Conservation (phyloP, 2,113 vertebrate genomes). For the Antechinus stuartii region DNA sequence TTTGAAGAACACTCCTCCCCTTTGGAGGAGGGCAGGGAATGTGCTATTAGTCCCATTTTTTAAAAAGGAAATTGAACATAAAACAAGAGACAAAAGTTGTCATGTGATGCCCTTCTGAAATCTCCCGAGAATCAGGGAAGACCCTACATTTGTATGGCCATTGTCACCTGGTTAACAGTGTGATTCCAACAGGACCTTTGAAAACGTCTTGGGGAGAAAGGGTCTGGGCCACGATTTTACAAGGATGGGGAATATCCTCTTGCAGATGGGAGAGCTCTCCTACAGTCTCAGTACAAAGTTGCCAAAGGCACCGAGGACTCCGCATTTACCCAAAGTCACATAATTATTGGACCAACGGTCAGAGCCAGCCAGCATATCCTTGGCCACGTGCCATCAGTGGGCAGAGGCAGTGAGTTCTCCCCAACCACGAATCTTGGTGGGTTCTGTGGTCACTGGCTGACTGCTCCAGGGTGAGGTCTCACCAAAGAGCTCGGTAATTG, state of each 20-base stretch:
- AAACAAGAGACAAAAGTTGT: not conserved
- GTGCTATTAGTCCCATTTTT: not conserved
- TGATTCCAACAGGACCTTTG: not conserved
- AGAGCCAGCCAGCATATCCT: not conserved
- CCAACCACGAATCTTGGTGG: not conserved
- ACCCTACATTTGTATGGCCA: not conserved
- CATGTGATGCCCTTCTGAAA: not conserved
- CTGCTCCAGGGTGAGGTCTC: slow-evolving; percentile 3
- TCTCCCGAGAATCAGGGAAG: not conserved
- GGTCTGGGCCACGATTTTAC: not conserved
- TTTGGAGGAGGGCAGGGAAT: not conserved
- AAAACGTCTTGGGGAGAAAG: not conserved
- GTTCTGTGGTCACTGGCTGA: not conserved
- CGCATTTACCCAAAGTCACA: not conserved
- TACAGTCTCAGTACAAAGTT: no score
- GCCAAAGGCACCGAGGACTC: not conserved
- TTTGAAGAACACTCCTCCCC: not conserved
- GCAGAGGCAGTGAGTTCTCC: not conserved
- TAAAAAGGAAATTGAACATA: not conserved
- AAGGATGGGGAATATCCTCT: not conserved
- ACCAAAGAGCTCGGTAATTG: slow-evolving; percentile 3
- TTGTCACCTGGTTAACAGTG: not conserved
- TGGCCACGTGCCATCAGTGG: not conserved
- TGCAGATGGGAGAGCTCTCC: not conserved
- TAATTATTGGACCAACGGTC: not conserved